Evolutionary conservation across 2,888 invertebrate species (phyloP), one percentile per base, ranked within the genome.

Genomic region (Eurytoma adleriae): DNA sequence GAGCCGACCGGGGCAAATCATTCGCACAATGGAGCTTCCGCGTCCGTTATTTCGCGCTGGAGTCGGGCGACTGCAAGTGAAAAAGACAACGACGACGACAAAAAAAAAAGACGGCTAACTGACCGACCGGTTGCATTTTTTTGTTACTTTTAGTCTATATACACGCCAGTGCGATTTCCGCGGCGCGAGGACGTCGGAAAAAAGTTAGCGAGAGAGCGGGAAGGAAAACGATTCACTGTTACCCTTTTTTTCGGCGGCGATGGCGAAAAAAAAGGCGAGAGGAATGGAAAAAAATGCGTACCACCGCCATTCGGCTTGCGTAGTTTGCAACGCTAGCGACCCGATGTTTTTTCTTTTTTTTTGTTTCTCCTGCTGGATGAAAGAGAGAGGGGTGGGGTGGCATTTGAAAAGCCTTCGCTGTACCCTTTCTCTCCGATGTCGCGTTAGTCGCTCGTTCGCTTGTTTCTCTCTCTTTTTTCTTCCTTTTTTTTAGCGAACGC

Each of bases 341-440:
- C 13, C 20, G 27, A 54, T 72, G 40, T 40, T 40, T 40, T 10
- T 40, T 40, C 10, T 40, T 10, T 40, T 10, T 40, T 72, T 52
- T 52, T 52, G 62, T 30, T 62, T 27, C 54, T 27, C 27, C 68
- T 54, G 27, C 24, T 67, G 20, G 52, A 12, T 16, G 67, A 67
- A 50, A 54, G 56, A 68, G 27, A 20, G 24, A 56, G 40, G 16
- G 59, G 48, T 16, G 70, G 48, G 70, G 59, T n/a, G 16, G 52
- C 27, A 18, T 59, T 75, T 75, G 75, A 74, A 67, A 75, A 24
- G 67, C 59, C 30, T 66, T 66, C 24, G 75, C 50, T 75, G n/a
- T 18, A 14, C 14, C n/a, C 27, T 62, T 30, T 24, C 40, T 18
- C 40, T 40, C n/a, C 54, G 73, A 12, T 66, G 54, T 48, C 54